Evolutionary conservation across 2,888 invertebrate species (phyloP).

Genomic region (Polyploca ridens): DNA sequence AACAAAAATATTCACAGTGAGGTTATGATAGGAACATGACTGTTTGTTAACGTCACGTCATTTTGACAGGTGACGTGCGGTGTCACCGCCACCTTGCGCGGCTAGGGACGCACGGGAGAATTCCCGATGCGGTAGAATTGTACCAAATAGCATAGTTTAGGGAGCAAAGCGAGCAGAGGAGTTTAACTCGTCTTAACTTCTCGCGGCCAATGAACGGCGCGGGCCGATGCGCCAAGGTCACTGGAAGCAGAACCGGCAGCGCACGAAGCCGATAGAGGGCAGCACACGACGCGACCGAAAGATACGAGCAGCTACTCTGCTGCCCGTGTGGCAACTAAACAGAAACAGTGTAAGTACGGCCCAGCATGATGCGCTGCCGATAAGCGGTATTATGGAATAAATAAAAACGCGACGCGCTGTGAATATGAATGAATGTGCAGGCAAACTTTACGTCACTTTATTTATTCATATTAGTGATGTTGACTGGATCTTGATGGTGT

Average conservation of each 20-base stretch:
- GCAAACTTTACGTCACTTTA: slow-evolving; percentile 50
- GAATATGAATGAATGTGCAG: slow-evolving; percentile 75
- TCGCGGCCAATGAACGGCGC: slow-evolving; percentile 79
- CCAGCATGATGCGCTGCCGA: slow-evolving; percentile 70
- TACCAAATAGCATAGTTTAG: slow-evolving; percentile 70
- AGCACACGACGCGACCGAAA: slow-evolving; percentile 47
- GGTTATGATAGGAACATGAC: slow-evolving; percentile 61
- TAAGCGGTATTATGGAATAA: slow-evolving; percentile 80
- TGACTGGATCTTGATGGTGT: slow-evolving; percentile 13
- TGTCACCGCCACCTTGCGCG: slow-evolving; percentile 62
- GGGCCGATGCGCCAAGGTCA: slow-evolving; percentile 75
- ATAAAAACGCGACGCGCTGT: slow-evolving; percentile 70
- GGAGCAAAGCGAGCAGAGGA: slow-evolving; percentile 52
- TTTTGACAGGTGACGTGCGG: slow-evolving; percentile 76
- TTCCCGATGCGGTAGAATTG: slow-evolving; percentile 52
- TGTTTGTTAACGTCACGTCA: slow-evolving; percentile 66
- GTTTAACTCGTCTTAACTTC: slow-evolving; percentile 65
- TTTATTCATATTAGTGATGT: slow-evolving; percentile 35
- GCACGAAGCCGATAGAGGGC: slow-evolving; percentile 62
- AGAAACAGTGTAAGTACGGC: slow-evolving; percentile 52
- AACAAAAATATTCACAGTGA: slow-evolving; percentile 54
- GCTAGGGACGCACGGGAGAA: slow-evolving; percentile 49
- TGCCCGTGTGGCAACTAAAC: slow-evolving; percentile 80
- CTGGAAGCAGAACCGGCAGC: slow-evolving; percentile 56
- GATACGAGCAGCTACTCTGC: slow-evolving; percentile 68